Evolutionary conservation across 2,113 vertebrate species (phyloP), one percentile per base, ranked within the genome.

Genomic region (Mohoua ochrocephala): DNA sequence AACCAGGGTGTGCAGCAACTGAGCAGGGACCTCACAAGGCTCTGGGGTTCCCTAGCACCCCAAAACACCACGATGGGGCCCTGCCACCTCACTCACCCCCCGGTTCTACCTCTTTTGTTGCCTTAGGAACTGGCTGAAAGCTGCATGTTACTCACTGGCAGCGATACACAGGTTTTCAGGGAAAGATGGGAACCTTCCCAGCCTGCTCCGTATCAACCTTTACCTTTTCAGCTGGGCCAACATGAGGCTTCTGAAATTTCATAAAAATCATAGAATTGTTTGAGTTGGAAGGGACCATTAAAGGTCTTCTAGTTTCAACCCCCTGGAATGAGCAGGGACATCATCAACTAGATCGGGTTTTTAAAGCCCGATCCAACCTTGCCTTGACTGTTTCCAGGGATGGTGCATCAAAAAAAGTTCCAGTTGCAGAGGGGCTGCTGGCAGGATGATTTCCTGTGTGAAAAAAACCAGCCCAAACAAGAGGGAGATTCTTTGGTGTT

Each of bases 401-500:
- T 54, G 24, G 26, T 37, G 27, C 26, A 42, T 11, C 30, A 50
- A 41, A 39, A 16, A n/a, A 20, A 14, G 23, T 4, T 52, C 20
- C 37, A 26, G 6, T 31, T 64, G 44, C 26, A 50, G 42, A 85
- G 33, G 11, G 53, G 23, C 33, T 68, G 63, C 49, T 54, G 70
- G 8, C 0, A 19, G 61, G 12, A n/a, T 20, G 14, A n/a, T 33
- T 64, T n/a, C 27, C 26, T 0, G 1, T n/a, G 44, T 31, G 16
- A 1, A 9, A 15, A 42, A 23, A 26, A 20, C 3, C 2, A 33
- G 47, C 17, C 28, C 33, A 61, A 60, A 53, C 44, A 47, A 37
- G n/a, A 54, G 20, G 27, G 27, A 67, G 74, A 47, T 35, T 23
- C 37, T 73, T 45, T 44, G 15, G 15, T 79, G 26, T 53, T 87